Base-by-base conservation (phyloP, 2,888 invertebrate species). In the Trachelus stipa region DNA sequence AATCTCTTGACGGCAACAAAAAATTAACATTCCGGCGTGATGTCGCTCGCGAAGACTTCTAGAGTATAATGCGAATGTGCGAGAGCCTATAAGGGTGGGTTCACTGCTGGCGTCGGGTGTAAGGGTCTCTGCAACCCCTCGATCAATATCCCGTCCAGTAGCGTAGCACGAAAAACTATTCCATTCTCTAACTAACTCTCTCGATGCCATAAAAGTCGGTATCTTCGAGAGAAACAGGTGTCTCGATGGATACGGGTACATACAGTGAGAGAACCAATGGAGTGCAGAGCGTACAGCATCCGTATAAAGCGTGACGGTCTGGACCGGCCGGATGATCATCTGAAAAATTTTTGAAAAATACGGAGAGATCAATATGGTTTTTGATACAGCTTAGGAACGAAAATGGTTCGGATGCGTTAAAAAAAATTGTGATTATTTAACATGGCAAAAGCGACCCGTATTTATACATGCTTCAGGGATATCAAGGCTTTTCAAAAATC, bases 81-180 rank as follows among this genome's bases (percentile, higher is more conserved):
- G 82, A 82, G 81, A 73, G 83, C 79, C 85, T 85, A 86, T 81
- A 86, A 85, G 85, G 86, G 85, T 85, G 82, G 86, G 81, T 77
- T 81, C 83, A 71, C 73, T 84, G 80, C 81, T 81, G 83, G 81
- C 81, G 83, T 78, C 85, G 84, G 81, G 86, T 81, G 79, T 82
- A 85, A 87, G 85, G 87, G 88, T 82, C 78, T 85, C 83, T 85
- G 83, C 82, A 56, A 84, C 85, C 85, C 84, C 85, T 86, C 89
- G 88, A 88, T 88, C 88, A 88, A 88, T 88, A 88, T 88, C 84
- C 82, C 82, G 84, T 83, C 85, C 89, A 89, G 85, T 87, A 87
- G 87, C 89, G 89, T 88, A 89, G 85, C 87, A 85, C 83, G 86
- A 85, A 80, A 86, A 87, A 87, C 82, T 81, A 84, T 82, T 81